Percentiles rank a stretch among this genome's conserved stretches.
phyloP scores from a whole-genome alignment of 1,140 invertebrate species.

The Drosophila ambigua region DNA sequence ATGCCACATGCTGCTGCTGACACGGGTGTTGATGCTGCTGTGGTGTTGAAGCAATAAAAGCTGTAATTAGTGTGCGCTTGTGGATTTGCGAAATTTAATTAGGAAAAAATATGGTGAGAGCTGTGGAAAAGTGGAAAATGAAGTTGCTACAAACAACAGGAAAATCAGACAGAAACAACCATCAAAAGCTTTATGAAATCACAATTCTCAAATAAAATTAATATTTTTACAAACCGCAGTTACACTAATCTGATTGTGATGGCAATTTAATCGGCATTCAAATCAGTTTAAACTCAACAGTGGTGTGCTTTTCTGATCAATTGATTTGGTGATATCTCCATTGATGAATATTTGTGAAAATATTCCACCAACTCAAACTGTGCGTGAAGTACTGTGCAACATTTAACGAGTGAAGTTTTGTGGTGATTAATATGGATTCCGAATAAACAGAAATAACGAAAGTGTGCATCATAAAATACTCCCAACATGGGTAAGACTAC shows the following conservation, averaged over 20 bases:
- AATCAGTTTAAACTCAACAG: slow-evolving; percentile 22
- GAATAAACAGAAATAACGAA: too few relatives aligned
- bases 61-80: slow-evolving; percentile 59
- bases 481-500: too few relatives aligned
- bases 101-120: slow-evolving; percentile 38
- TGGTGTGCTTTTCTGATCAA: background rate
- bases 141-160: slow-evolving; percentile 4
- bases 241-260: slow-evolving; percentile 33
- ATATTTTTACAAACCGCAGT: slow-evolving; percentile 22
- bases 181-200: background rate
- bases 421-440: too few relatives aligned
- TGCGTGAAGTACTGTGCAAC: too few relatives aligned
- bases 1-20: too few relatives aligned
- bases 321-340: slow-evolving; percentile 1
- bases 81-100: slow-evolving; percentile 56
- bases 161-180: too few relatives aligned
- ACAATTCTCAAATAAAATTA: slow-evolving; percentile 8
- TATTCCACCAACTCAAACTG: too few relatives aligned
- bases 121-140: slow-evolving; percentile 16
- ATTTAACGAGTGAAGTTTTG: too few relatives aligned
- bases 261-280: slow-evolving; percentile 9
- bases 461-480: too few relatives aligned
- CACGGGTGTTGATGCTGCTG: background rate
- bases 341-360: too few relatives aligned
- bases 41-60: slow-evolving; percentile 44